Evolutionary conservation across 2,113 vertebrate species (phyloP), one percentile per base, ranked within the genome.

Genomic region (Zapus hudsonius): DNA sequence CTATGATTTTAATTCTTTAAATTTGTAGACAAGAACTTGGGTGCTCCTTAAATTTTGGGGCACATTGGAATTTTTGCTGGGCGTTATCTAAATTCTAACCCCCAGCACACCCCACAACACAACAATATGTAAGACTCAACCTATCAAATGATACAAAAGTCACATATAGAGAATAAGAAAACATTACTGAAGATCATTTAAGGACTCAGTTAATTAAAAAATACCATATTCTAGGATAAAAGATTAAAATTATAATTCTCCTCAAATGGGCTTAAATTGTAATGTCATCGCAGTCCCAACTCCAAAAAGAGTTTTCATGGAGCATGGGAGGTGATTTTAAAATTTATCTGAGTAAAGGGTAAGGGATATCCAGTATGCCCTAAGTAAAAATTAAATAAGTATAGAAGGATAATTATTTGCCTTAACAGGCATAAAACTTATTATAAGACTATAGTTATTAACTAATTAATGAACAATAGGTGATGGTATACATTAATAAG

Each of bases 281-380:
- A 80, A 72, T 80, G 22, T 74, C 57, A 75, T 59, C 66, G 52
- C 2, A 59, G 5, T 72, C 72, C 25, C 1, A 96, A 17, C 38
- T 79, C n/a, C 11, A 63, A 67, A 38, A 91, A 31, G 1, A 22
- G 57, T 93, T 47, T 76, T 55, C 12, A 31, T 73, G 10, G 17
- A 87, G 83, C 25, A 75, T n/a, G 5, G 52, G 3, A 88, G 47
- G 11, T 66, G 7, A 33, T 89, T 93, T 94, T 87, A 31, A 94
- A 91, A 80, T 67, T 52, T 82, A 75, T 17, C 36, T 59, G 22
- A 44, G 33, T 85, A 69, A 90, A 73, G 59, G 10, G 13, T 47
- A 93, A 82, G 3, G 2, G 19, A 12, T 23, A 59, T 23, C 33
- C 47, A 47, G 38, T 10, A 63, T 70, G 15, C 0, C 57, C 16